Base-by-base conservation (phyloP, 2,888 invertebrate species). In the Trachelus iudaicus region DNA sequence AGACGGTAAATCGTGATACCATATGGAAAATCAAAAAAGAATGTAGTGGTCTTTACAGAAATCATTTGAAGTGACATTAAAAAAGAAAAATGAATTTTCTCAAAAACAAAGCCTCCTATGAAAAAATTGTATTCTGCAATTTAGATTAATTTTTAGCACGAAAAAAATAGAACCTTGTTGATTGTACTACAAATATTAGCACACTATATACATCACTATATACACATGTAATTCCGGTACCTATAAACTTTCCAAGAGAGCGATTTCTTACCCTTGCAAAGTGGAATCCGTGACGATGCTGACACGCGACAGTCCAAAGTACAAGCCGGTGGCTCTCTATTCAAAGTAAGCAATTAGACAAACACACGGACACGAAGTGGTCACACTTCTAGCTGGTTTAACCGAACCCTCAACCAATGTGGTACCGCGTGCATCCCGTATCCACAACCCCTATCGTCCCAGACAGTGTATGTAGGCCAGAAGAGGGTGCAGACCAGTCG, bases 321-420 rank as follows among this genome's bases (percentile, higher is more conserved):
- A 56, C 9, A 23, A 56, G 56, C 56, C 23, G 56, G 23, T 23
- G 23, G 56, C 23, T 56, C 56, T 9, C 71, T 33, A 9, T 31
- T 71, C 71, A 71, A 30, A 71, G 71, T 78, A 81, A 83, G 83
- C 82, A 84, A 83, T 84, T 84, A 81, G 82, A 84, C 80, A 84
- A 81, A 83, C 81, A 80, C 78, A 81, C 80, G 79, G 71, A 73
- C 74, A 78, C 79, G 81, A 82, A 83, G 86, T 84, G 85, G 76
- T 84, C 83, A 79, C 79, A 80, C 84, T 88, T 88, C 84, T 86
- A 82, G 83, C 80, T 85, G 86, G 83, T 85, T 89, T 85, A 87
- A 85, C 87, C 79, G 81, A 83, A 84, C 86, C 86, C 84, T 83
- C 79, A 75, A 56, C 69, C 76, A 73, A 30, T 23, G 9, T 56